Base-by-base conservation (phyloP, 1,140 invertebrate species). In the Caenorhabditis brenneri region DNA sequence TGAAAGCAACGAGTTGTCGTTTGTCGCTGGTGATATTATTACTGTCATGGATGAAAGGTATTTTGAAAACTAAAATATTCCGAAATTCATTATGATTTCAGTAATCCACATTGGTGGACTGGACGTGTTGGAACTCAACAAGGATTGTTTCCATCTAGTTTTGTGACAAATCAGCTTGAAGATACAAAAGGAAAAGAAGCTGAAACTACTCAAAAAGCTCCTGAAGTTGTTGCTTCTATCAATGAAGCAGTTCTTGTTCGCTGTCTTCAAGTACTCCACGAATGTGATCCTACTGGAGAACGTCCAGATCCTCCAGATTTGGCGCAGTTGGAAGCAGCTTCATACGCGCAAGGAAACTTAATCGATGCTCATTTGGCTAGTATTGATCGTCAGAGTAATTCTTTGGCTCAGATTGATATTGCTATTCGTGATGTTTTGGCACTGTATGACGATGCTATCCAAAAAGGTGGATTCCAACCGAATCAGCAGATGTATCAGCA, bases 81-180 rank as follows among this genome's bases (percentile, higher is more conserved):
- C 16, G 42, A 24, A 42, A 36, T 27, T 10, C 0, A n/a, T 31
- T 65, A 31, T 60, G n/a, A 16, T 88, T 91, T 94, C 90, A 95
- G 95, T 86, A 96, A 99, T 93, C 94, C 94, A 19, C 99, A 99
- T 92, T 99, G 97, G 97, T 99, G 97, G 97, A 97, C 97, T 92
- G 97, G 97, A 3, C 94, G 84, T 93, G 88, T 97, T 96, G 92
- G 94, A 95, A 89, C 93, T 95, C 24, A 87, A 90, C 95, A 97
- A 91, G 97, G 97, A 0, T 92, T 99, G 19, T 99, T 99, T 91
- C 97, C 97, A 12, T 94, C 96, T 12, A 99, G 98, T 93, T 99
- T 99, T 93, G 97, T 99, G 29, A 96, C 96, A 27, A 81, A 93
- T 94, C 27, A 96, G 98, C 92, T 93, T 97, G 60, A 53, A 10